Evolutionary conservation across 2,113 vertebrate species (phyloP).

Genomic region (Tetrax tetrax): DNA sequence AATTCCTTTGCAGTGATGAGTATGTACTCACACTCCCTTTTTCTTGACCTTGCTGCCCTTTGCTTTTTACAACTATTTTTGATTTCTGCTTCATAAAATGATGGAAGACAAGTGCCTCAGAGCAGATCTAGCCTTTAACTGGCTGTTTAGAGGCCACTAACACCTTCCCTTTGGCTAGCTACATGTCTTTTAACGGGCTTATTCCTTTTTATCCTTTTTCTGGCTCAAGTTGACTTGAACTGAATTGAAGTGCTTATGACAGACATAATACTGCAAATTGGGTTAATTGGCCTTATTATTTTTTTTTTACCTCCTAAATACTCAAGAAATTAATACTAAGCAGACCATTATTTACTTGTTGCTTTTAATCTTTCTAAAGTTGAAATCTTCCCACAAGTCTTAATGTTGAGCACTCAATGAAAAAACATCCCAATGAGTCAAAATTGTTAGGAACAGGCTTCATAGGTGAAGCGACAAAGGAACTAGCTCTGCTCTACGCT

Average conservation of each 20-base stretch:
- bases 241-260: conserved; percentile 41
- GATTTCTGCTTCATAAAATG: background rate
- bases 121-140: background rate
- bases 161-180: background rate
- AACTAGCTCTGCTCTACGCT: background rate
- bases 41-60: background rate
- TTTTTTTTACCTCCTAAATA: background rate
- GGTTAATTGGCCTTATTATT: conserved; percentile 29
- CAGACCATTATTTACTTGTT: conserved; percentile 25
- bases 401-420: background rate
- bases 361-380: conserved; percentile 27
- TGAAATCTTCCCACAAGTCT: conserved; percentile 52
- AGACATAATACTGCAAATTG: conserved; percentile 33
- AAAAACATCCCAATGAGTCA: background rate
- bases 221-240: conserved; percentile 18
- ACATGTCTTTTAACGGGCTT: background rate
- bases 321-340: background rate
- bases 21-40: background rate
- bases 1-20: background rate
- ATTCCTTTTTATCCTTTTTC: conserved; percentile 13
- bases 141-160: background rate
- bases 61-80: background rate
- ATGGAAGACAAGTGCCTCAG: background rate
- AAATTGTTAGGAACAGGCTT: background rate
- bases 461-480: background rate